Evolutionary conservation across 2,888 invertebrate species (phyloP), one percentile per base, ranked within the genome.

Genomic region (Himalopsyche kuldschensis): DNA sequence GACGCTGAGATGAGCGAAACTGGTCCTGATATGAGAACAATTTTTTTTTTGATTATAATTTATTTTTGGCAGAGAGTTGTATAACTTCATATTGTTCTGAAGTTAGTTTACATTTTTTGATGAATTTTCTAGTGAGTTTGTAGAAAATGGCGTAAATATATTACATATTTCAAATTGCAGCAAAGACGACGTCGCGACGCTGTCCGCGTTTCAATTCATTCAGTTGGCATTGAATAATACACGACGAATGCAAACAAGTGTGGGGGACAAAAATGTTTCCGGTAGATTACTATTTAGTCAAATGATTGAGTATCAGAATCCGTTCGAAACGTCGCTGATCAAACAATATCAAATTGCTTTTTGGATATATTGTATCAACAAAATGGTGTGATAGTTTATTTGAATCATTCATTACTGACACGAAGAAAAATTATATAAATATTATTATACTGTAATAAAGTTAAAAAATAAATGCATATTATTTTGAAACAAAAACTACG

Each of bases 241-340:
- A 47, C 41, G 24, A 78, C 81, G 46, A 80, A 80, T 80, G 80
- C 80, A 83, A 83, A 83, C 78, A 81, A 83, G 83, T 78, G 76
- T 75, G 76, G 78, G 78, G 47, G 69, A 41, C 32, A 47, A 27
- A 27, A 48, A 30, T 48, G 31, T 47, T 82, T 83, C 83, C 83
- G 79, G 79, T 79, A 55, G 81, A 41, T 48, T 77, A 46, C 32
- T 69, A 75, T 81, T 84, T 84, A 84, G 84, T 48, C 78, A 46
- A 32, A 81, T 84, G 81, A 84, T 84, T 46, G 84, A 84, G 83
- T 75, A 80, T 80, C 80, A 17, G 55, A 41, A 27, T 35, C 82
- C 79, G 79, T 75, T 82, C 47, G 46, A 75, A 79, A 47, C 32
- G 35, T 55, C 46, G 76, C 47, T 55, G 46, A 27, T 75, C 76